Conservation (phyloP, 2,888 invertebrate genomes). For the Deilephila porcellus region DNA sequence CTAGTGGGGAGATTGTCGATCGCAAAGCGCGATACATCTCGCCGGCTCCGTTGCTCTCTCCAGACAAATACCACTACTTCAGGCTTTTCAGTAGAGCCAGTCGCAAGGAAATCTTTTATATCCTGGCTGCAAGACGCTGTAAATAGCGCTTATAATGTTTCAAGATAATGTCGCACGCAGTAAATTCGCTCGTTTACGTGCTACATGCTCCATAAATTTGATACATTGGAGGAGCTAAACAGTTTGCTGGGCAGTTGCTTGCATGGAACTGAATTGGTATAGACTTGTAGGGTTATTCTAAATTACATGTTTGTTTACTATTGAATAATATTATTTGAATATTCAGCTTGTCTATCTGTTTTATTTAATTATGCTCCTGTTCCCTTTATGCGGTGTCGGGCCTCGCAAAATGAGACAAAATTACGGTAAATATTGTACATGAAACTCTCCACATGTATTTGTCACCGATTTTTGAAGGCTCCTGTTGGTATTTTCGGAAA, state of each 20-base stretch:
- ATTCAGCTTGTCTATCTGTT: background rate
- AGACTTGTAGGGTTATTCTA: background rate
- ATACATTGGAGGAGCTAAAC: constrained; percentile 6
- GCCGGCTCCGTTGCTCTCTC: background rate
- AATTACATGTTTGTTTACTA: background rate
- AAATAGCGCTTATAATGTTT: background rate
- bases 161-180: background rate
- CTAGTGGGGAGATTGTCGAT: background rate
- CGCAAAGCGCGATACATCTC: constrained; percentile 3
- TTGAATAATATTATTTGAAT: no score
- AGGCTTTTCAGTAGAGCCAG: background rate
- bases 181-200: background rate
- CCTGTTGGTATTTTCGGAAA: no score
- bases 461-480: no score
- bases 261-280: background rate
- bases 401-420: no score
- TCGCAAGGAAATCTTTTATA: constrained; percentile 2
- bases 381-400: no score
- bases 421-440: no score
- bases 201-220: constrained; percentile 1
- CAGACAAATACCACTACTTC: constrained; percentile 11
- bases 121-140: background rate
- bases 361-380: no score
- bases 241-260: background rate
- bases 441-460: no score